phyloP scores from a whole-genome alignment of 1,140 invertebrate genomes.

The Drosophila teissieri region DNA sequence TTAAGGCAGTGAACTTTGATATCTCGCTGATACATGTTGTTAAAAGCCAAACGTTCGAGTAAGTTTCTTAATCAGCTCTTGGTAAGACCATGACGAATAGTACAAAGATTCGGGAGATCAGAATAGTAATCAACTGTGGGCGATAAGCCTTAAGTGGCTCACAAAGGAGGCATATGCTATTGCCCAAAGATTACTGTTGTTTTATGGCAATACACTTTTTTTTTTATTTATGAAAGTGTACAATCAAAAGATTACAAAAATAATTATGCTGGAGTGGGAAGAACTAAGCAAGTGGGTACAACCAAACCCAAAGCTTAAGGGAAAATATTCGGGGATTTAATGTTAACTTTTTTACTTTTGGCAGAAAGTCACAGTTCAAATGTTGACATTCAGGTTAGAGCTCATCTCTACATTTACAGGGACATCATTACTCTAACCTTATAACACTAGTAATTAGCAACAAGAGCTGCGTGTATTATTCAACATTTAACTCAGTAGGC shows the following conservation, averaged over 20 bases:
- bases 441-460: conserved; percentile 6
- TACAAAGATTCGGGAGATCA: conserved; percentile 32
- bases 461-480: not conserved
- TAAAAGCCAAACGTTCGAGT: not conserved
- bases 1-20: conserved; percentile 65
- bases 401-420: not conserved
- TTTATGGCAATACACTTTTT: not conserved
- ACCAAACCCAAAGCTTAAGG: not conserved
- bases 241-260: conserved; percentile 13
- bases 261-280: conserved; percentile 1
- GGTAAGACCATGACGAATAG: conserved; percentile 21
- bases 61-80: conserved; percentile 7
- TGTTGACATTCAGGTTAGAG: not conserved
- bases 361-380: not conserved
- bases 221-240: conserved; percentile 16
- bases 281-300: not conserved
- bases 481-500: not conserved
- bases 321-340: not conserved
- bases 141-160: conserved; percentile 6
- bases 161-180: conserved; percentile 1
- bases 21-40: conserved; percentile 49
- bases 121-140: conserved; percentile 2
- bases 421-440: not conserved
- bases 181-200: not conserved
- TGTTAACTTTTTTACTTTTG: too few relatives aligned